These are phyloP conservation scores for Australoheros facetus DNA, from an alignment of 2,797 vertebrate genomes.

Conservation along the genomic window DNA sequence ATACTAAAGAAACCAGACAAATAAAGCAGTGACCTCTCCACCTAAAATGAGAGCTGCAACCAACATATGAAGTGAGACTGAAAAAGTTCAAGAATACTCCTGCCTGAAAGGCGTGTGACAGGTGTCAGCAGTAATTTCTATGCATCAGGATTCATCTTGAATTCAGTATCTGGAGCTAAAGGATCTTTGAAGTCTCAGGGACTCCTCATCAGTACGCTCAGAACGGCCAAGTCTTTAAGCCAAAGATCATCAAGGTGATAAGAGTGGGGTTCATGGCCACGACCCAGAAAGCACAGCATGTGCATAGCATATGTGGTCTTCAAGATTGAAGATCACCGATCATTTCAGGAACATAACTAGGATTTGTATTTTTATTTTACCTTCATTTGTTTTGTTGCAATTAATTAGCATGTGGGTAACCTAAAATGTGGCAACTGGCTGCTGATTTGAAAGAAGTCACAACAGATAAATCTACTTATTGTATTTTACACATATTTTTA, in stretches of 20 bases:
- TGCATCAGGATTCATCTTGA: not conserved
- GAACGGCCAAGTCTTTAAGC: not conserved
- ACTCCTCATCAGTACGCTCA: too few species aligned
- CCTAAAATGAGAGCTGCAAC: not conserved
- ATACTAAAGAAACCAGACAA: not conserved
- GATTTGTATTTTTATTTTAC: not conserved
- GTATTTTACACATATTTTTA: not conserved
- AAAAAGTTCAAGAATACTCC: not conserved
- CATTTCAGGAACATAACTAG: not conserved
- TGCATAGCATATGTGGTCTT: not conserved
- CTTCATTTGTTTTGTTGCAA: not conserved
- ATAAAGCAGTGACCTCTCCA: not conserved
- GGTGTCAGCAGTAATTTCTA: not conserved
- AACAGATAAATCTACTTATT: fast-evolving
- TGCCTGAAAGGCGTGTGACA: not conserved
- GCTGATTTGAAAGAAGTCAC: not conserved
- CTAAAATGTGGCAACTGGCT: not conserved
- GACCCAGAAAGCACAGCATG: not conserved
- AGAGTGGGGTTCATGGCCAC: not conserved
- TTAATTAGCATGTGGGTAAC: not conserved
- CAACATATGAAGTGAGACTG: not conserved
- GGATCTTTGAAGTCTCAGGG: too few species aligned
- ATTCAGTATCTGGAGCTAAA: not conserved
- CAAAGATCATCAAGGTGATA: not conserved
- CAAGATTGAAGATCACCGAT: not conserved